Evolutionary conservation across 2,888 invertebrate genomes (phyloP).

Genomic region (Xestobium rufovillosum): DNA sequence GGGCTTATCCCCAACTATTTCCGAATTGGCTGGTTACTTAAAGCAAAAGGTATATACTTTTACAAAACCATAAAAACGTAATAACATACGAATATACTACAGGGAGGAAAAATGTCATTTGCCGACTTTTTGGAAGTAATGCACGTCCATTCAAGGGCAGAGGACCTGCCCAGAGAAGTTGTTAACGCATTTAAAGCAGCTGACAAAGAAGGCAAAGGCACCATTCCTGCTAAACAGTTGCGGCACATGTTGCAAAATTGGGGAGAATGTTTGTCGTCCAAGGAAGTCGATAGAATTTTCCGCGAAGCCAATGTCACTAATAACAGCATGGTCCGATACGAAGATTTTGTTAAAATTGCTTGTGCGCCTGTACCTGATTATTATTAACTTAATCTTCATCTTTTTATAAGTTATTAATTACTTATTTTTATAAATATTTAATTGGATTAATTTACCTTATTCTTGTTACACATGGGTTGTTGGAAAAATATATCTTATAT

Average conservation of each 20-base stretch:
- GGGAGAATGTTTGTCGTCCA: constrained; percentile 78
- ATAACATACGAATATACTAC: constrained; percentile 21
- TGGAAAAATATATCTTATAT: no score
- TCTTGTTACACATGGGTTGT: no score
- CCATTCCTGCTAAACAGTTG: constrained; percentile 74
- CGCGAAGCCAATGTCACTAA: constrained; percentile 82
- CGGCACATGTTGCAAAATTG: constrained; percentile 81
- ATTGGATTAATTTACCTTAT: no score
- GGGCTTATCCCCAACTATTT: constrained; percentile 88
- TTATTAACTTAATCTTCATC: constrained; percentile 53
- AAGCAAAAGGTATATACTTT: constrained; percentile 50
- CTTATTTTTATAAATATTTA: no score
- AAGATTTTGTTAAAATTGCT: constrained; percentile 87
- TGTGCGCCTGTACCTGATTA: constrained; percentile 91
- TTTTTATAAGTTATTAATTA: no score
- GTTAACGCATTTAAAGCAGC: constrained; percentile 86
- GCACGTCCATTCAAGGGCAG: constrained; percentile 82
- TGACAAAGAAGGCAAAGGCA: constrained; percentile 64
- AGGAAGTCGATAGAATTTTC: constrained; percentile 82
- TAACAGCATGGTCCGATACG: constrained; percentile 74
- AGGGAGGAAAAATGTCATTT: constrained; percentile 87
- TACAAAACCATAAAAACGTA: constrained; percentile 1
- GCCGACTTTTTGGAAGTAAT: constrained; percentile 93
- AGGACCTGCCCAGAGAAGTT: constrained; percentile 76
- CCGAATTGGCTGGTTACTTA: constrained; percentile 77